These are phyloP conservation scores for Clusia tigrina DNA, from an alignment of 2,888 invertebrate species.

Conservation along the genomic window DNA sequence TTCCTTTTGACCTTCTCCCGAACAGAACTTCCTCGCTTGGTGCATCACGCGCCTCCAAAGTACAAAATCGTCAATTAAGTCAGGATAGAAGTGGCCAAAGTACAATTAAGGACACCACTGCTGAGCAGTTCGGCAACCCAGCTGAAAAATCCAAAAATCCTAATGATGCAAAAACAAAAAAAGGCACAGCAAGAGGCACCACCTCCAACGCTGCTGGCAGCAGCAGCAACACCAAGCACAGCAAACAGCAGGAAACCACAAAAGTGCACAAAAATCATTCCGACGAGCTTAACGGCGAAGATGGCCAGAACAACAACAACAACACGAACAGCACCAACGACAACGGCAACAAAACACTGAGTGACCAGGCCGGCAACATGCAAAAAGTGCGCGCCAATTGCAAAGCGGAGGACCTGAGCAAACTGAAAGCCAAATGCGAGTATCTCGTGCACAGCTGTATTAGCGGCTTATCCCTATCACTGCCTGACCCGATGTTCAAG, in stretches of 20 bases:
- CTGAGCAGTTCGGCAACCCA: conserved; percentile 18
- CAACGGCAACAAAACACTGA: conserved; percentile 27
- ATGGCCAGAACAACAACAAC: conserved; percentile 8
- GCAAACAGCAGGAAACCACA: conserved; percentile 15
- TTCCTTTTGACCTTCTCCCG: no score
- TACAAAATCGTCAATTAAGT: conserved; percentile 63
- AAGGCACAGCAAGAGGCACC: no score
- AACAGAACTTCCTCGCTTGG: conserved; percentile 59
- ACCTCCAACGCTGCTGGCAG: conserved; percentile 29
- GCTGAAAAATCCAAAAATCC: conserved; percentile 34
- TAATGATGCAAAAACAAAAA: conserved; percentile 39
- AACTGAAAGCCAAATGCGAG: conserved; percentile 76
- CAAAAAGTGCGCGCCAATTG: conserved; percentile 81
- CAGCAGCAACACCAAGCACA: neutral
- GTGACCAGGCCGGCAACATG: conserved; percentile 32
- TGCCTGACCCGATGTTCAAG: conserved; percentile 83
- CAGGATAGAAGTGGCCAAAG: conserved; percentile 59
- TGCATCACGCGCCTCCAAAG: conserved; percentile 59
- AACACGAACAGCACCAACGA: conserved; percentile 18
- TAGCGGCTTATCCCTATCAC: conserved; percentile 79
- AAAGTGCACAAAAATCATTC: neutral
- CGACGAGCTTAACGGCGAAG: neutral
- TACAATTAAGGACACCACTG: conserved; percentile 47
- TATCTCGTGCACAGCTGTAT: conserved; percentile 83
- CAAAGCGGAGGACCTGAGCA: conserved; percentile 79